Evolutionary conservation across 2,888 invertebrate species (phyloP), one percentile per base, ranked within the genome.

Genomic region (Blastobasis adustella): DNA sequence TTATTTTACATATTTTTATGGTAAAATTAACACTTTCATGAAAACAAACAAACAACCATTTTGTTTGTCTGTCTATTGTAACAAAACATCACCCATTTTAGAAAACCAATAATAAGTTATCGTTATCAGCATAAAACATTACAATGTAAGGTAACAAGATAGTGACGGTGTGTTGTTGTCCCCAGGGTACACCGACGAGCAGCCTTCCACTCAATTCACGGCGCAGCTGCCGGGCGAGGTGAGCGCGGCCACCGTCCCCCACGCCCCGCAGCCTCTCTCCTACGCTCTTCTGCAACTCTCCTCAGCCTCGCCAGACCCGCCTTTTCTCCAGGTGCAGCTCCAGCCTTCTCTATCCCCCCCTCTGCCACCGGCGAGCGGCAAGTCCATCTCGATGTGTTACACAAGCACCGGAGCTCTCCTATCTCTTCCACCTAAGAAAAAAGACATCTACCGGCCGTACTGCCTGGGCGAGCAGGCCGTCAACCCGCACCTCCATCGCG

Each of bases 381-480:
- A 95, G 81, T 94, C 95, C 55, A 89, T 93, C 60, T 90, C 95
- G 45, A 94, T 95, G 93, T 95, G 95, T 73, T 95, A 94, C 78
- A 95, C 95, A 49, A 95, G 95, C 79, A 95, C 95, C 10, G 95
- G 95, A 46, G 92, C 94, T n/a, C 91, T 94, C 43, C 86, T 95
- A 37, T 94, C 95, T 54, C 82, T 96, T 69, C 96, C 96, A 58
- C 96, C 96, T 4, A 96, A 96, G 81, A 96, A 96, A 81, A 96
- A 96, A 79, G 96, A 96, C 79, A 95, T 96, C 66, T 96, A 96
- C 79, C 90, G 96, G 57, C 96, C 96, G 0, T 96, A 96, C 82
- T 96, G 95, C 58, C 84, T 94, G 59, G 94, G 92, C 57, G 92
- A 93, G 66, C 92, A 92, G 68, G 90, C 91, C 10, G 79, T 74